These are phyloP conservation scores for Serinus canaria DNA, from an alignment of 2,113 vertebrate species.

Conservation along the genomic window DNA sequence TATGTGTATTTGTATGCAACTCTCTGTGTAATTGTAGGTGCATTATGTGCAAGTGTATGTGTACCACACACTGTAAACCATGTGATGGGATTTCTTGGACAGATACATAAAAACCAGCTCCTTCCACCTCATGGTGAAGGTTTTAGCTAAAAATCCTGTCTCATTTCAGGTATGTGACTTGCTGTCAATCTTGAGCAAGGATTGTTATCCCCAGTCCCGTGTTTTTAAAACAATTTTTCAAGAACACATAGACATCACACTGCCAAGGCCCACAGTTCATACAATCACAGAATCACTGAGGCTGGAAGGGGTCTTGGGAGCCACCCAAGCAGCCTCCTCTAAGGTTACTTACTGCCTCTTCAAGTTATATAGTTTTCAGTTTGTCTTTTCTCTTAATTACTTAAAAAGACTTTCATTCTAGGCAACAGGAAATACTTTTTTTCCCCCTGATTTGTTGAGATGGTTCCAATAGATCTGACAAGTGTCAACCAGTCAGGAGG, in stretches of 20 bases:
- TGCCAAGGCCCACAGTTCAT: not conserved
- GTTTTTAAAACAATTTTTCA: not conserved
- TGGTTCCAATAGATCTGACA: slow-evolving; percentile 16
- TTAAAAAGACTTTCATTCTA: not conserved
- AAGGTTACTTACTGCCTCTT: not conserved
- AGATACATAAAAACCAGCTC: not conserved
- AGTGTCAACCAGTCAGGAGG: slow-evolving; percentile 25
- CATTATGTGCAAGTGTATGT: no score
- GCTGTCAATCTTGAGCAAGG: not conserved
- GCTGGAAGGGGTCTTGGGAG: not conserved
- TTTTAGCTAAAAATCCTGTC: not conserved
- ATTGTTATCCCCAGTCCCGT: not conserved
- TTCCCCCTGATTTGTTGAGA: not conserved
- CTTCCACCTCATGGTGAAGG: not conserved
- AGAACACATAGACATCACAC: not conserved
- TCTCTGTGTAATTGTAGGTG: no score
- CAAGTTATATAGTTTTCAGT: not conserved
- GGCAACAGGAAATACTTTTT: not conserved
- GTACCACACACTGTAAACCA: not conserved
- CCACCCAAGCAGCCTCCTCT: not conserved
- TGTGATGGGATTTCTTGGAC: not conserved
- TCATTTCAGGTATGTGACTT: not conserved
- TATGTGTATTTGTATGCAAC: no score
- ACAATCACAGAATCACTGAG: not conserved
- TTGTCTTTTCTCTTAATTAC: not conserved